Evolutionary conservation across 1,140 invertebrate species (phyloP).

Genomic region (Papilio machaon): DNA sequence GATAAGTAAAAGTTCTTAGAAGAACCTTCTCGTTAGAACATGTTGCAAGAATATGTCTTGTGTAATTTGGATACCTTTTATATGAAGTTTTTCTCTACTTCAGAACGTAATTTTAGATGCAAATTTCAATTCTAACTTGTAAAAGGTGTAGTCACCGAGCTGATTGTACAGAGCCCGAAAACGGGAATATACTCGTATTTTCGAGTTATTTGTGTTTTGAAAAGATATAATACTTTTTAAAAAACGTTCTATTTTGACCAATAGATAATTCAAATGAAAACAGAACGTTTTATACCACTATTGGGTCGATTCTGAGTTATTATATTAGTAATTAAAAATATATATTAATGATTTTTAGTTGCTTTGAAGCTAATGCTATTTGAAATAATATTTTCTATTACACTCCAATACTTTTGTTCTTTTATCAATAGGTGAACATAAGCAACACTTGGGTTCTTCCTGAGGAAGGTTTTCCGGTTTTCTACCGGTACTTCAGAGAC

Average conservation of each 20-base stretch:
- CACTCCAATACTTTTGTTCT: neutral
- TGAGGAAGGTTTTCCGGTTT: slow-evolving; percentile 88
- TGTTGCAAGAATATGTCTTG: neutral
- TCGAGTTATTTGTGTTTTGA: no score
- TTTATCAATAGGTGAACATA: slow-evolving; percentile 86
- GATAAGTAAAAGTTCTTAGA: neutral
- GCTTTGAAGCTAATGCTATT: no score
- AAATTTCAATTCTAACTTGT: slow-evolving; percentile 25
- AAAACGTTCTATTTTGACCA: no score
- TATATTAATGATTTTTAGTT: no score
- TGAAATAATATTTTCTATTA: no score
- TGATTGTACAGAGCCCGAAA: neutral
- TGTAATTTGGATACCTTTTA: slow-evolving; percentile 25
- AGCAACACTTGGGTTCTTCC: slow-evolving; percentile 89
- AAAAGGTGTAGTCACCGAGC: neutral
- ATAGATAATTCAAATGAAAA: no score
- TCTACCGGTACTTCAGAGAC: slow-evolving; percentile 90
- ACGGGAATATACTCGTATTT: neutral
- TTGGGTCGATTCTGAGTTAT: no score
- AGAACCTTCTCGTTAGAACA: neutral
- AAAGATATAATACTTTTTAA: no score
- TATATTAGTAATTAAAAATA: no score
- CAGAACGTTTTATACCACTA: no score
- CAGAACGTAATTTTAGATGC: slow-evolving; percentile 32
- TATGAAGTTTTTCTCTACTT: slow-evolving; percentile 21